Percentiles rank a stretch among this genome's conserved stretches.
Conservation (phyloP, 2,797 vertebrate species). For the Eurystomus glaucurus region DNA sequence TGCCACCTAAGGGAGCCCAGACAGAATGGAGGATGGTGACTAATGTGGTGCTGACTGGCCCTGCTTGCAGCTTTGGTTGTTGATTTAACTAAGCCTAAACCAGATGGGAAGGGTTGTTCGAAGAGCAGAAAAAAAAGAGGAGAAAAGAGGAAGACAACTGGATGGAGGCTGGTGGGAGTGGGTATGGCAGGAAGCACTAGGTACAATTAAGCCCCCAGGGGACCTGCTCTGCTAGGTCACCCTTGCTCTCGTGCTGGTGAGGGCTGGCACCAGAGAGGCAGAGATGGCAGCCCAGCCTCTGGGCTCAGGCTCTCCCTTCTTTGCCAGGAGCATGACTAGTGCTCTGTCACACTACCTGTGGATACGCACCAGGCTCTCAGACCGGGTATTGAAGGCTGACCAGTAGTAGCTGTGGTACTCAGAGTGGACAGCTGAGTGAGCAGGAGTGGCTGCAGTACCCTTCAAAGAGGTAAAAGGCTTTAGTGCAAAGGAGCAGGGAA, state of each 20-base stretch:
- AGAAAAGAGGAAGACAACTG: not conserved
- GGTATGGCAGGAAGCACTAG: accelerated
- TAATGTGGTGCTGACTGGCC: not conserved
- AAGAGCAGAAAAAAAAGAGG: not conserved
- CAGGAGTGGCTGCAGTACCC: not conserved
- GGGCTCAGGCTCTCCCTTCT: not conserved
- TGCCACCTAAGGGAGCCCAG: not conserved
- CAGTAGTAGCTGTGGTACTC: accelerated
- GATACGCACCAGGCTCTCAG: accelerated
- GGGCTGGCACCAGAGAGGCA: not conserved
- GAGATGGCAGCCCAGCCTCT: accelerated
- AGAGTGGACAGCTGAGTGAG: no score
- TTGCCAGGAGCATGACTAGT: not conserved
- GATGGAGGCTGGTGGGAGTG: not conserved
- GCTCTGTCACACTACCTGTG: accelerated
- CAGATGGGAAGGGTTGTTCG: not conserved
- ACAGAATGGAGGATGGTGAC: not conserved
- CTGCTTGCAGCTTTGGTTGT: not conserved
- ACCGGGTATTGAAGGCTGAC: not conserved
- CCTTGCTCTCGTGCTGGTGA: accelerated
- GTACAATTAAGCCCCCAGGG: accelerated
- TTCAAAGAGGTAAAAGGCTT: not conserved
- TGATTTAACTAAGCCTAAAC: not conserved
- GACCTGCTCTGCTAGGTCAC: not conserved
- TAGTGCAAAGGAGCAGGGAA: not conserved